Evolutionary conservation across 2,797 vertebrate species (phyloP), one percentile per base, ranked within the genome.

Genomic region (Oryzias sinensis): DNA sequence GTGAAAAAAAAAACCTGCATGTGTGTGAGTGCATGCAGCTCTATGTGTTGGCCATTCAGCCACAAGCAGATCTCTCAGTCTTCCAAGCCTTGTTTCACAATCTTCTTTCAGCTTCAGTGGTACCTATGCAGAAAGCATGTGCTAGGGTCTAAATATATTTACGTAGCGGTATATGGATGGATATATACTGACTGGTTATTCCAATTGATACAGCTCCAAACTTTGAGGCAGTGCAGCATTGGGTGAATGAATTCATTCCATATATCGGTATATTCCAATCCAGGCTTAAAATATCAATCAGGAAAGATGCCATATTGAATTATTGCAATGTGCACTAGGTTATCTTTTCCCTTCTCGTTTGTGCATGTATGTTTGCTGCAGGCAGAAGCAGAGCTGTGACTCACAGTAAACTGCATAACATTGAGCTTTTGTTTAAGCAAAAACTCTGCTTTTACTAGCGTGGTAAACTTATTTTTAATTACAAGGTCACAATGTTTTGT

Each of bases 111-210:
- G 80, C 83, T 74, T 84, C 68, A 57, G 70, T 74, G 65, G 82
- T 77, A 67, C 65, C 57, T 78, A 81, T 74, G 69, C 62, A 70
- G 82, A 70, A 80, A 83, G 82, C 81, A 86, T 83, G 77, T 82
- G 79, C 82, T 78, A 60, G 60, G 81, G 70, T 78, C 59, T 80
- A 81, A 64, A 51, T 33, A 33, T 13, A 9, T 33, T 33, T 33
- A 9, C 8, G 8, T 33, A 18, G 1, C 18, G 18, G 18, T 18
- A 11, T 11, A 11, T 33, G 9, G 8, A 11, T 33, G 9, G 2
- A 27, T 22, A 22, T 2, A 22, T 27, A 27, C 27, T 27, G 5
- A 33, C 33, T 33, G 29, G 29, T 33, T 33, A 9, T 33, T 33
- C 3, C 3, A 33, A 3, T 11, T 33, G 33, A 33, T 33, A 11